Percentiles rank a stretch among this genome's conserved stretches.
These are phyloP conservation scores for Lasioglossum villosulum DNA, from an alignment of 2,888 invertebrate species.

Conservation along the genomic window DNA sequence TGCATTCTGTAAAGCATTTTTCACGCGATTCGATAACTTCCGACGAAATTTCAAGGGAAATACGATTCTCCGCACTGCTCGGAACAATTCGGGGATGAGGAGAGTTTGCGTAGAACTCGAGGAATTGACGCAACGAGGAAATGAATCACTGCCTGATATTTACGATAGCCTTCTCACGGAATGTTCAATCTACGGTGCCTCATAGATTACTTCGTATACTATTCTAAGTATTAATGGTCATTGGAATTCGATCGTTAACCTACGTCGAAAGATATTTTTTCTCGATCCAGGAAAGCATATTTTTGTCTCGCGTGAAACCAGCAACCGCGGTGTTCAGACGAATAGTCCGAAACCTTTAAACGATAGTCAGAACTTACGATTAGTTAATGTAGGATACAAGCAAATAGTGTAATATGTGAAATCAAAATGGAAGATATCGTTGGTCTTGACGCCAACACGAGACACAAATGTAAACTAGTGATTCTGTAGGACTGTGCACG, in stretches of 20 bases:
- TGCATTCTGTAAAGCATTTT: not conserved
- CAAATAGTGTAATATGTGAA: not conserved
- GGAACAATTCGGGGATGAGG: not conserved
- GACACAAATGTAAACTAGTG: not conserved
- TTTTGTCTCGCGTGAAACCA: not conserved
- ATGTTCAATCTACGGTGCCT: conserved; percentile 12
- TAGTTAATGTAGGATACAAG: not conserved
- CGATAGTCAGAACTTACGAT: conserved; percentile 3
- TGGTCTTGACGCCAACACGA: not conserved
- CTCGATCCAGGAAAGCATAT: not conserved
- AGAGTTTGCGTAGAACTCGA: not conserved
- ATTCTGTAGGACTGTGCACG: not conserved
- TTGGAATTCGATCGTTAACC: not conserved
- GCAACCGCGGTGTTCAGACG: not conserved
- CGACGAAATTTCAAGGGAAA: not conserved
- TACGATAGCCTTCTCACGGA: conserved; percentile 5
- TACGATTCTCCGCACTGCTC: conserved; percentile 4
- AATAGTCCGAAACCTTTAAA: not conserved
- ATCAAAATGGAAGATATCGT: conserved; percentile 3
- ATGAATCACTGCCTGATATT: conserved; percentile 5
- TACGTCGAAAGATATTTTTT: not conserved
- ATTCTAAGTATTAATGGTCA: not conserved
- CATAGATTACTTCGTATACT: conserved; percentile 6
- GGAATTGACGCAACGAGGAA: conserved; percentile 5
- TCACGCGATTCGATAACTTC: not conserved